Conservation (phyloP, 2,113 vertebrate genomes). For the Elachura formosa region DNA sequence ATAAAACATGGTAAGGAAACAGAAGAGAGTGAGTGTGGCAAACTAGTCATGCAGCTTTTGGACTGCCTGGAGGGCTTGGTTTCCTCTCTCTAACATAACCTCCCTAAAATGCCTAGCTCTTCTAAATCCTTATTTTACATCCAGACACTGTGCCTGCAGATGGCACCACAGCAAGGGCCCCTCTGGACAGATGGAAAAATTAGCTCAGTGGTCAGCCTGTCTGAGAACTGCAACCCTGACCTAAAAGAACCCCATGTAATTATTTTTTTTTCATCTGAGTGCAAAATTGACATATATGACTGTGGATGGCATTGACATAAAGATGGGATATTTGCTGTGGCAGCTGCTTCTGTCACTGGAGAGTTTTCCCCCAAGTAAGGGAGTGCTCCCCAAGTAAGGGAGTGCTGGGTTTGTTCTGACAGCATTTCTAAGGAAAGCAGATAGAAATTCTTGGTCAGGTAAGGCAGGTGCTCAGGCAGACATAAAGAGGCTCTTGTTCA, state of each 20-base stretch:
- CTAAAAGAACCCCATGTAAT: background rate
- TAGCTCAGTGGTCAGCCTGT: background rate
- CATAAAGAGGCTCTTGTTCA: background rate
- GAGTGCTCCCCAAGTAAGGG: background rate
- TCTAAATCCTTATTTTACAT: background rate
- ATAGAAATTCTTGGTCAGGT: background rate
- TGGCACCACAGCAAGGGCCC: constrained; percentile 33
- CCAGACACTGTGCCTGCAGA: background rate
- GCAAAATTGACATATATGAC: background rate
- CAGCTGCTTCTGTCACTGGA: background rate
- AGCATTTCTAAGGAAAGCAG: background rate
- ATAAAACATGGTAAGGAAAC: background rate
- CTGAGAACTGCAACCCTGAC: background rate
- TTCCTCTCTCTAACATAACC: background rate
- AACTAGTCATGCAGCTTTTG: background rate
- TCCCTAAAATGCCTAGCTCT: background rate
- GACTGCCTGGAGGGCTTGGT: background rate
- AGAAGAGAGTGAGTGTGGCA: background rate
- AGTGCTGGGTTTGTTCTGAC: background rate
- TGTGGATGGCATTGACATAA: background rate
- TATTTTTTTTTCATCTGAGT: accelerated
- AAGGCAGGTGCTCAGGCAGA: background rate
- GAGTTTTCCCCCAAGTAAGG: background rate
- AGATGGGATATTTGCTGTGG: background rate
- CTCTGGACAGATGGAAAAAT: background rate